These are phyloP conservation scores for Mixornis gularis DNA, from an alignment of 2,113 vertebrate species.

Conservation along the genomic window DNA sequence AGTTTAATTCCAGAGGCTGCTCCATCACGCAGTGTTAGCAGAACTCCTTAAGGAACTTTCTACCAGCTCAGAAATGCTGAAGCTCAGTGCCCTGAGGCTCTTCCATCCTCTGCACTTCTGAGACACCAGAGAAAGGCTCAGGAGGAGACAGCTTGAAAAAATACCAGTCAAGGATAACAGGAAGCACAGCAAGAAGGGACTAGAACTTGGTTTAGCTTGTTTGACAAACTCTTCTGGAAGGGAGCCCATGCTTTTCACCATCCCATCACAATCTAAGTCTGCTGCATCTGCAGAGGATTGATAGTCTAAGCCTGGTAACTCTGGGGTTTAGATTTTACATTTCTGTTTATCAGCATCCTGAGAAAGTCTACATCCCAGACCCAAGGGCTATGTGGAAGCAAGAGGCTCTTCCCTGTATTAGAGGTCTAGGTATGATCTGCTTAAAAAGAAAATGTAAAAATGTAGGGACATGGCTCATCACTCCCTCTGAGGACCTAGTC, in stretches of 20 bases:
- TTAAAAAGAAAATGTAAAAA: neutral
- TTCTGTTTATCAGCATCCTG: neutral
- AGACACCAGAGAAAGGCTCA: neutral
- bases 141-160: neutral
- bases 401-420: neutral
- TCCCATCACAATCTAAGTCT: neutral
- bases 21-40: neutral
- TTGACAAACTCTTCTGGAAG: neutral
- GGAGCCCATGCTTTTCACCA: neutral
- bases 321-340: neutral
- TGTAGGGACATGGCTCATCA: neutral
- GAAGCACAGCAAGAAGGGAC: neutral
- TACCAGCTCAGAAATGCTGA: neutral
- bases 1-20: neutral
- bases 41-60: neutral
- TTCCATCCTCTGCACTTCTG: neutral
- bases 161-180: neutral
- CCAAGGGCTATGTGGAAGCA: neutral
- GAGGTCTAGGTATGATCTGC: neutral
- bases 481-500: neutral
- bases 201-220: neutral
- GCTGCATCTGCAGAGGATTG: neutral
- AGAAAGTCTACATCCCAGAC: neutral
- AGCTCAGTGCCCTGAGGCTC: neutral
- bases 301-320: neutral